Evolutionary conservation across 2,113 vertebrate genomes (phyloP).

Genomic region (Clarias gariepinus): DNA sequence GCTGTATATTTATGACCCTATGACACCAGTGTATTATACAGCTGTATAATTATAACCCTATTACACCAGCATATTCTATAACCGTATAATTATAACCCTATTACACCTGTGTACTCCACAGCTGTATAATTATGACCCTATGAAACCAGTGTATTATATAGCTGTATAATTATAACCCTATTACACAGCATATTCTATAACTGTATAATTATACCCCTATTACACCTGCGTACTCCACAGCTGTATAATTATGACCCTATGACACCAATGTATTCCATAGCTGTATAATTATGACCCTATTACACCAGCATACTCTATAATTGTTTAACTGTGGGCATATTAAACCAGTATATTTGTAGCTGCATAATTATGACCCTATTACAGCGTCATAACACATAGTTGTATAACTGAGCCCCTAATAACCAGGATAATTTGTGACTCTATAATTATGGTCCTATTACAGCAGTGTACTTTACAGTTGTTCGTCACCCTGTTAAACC

Average conservation of each 20-base stretch:
- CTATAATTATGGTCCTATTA: not conserved
- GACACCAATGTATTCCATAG: not conserved
- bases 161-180: not conserved
- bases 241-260: not conserved
- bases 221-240: not conserved
- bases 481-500: no score
- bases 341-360: not conserved
- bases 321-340: not conserved
- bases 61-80: not conserved
- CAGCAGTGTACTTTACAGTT: no score
- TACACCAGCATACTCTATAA: not conserved
- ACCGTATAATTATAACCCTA: not conserved
- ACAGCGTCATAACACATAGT: not conserved
- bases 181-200: not conserved
- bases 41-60: not conserved
- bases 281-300: not conserved
- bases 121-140: not conserved
- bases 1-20: not conserved
- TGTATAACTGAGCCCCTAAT: not conserved
- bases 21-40: not conserved
- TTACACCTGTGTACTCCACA: not conserved
- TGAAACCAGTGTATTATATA: no score
- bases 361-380: not conserved
- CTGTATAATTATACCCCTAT: not conserved
- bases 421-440: not conserved